Base-by-base conservation (phyloP, 2,797 vertebrate genomes). In the Spondyliosoma cantharus region DNA sequence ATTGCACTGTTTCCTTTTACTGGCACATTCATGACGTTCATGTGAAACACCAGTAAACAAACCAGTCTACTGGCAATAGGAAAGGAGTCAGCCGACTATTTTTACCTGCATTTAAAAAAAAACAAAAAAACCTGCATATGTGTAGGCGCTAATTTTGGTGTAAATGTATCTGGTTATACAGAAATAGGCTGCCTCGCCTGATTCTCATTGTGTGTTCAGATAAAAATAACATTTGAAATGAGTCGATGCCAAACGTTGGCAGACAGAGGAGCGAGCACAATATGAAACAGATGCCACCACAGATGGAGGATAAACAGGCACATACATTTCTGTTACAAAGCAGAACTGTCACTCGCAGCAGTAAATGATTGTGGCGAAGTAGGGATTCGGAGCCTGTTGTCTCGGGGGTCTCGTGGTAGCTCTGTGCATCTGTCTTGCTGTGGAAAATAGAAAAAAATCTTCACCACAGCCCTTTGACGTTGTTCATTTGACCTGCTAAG, bases 251-350 rank as follows among this genome's bases (percentile, higher is more conserved):
- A 91, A 89, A 86, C 46, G 49, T 78, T 86, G 80, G 86, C 75
- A 88, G 64, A 86, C 85, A 80, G 76, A 73, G 56, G 32, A 66
- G 73, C 9, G 71, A 89, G 82, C 83, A 90, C 86, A 91, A 90
- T 90, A 91, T 88, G 88, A 91, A 94, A 91, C 92, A 94, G 92
- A 93, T 94, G 93, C 90, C 87, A 58, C 74, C 84, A 84, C 93
- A 94, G 93, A 93, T 93, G 93, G 91, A 89, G 83, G 86, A 91
- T 93, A 93, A 94, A 92, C 87, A 84, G 80, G 74, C 84, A 75
- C 86, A 87, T 89, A 87, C 83, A 93, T 92, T 93, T 90, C 83
- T 78, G 87, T 87, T 92, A 88, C 87, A 89, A 92, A 87, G 86
- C 86, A 86, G 80, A 90, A 87, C 72, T 91, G 89, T 92, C 89